A percentile compares a stretch with the other conserved stretches of the same genome.
phyloP scores from a whole-genome alignment of 2,888 invertebrate genomes.

The Branchellion lobata region DNA sequence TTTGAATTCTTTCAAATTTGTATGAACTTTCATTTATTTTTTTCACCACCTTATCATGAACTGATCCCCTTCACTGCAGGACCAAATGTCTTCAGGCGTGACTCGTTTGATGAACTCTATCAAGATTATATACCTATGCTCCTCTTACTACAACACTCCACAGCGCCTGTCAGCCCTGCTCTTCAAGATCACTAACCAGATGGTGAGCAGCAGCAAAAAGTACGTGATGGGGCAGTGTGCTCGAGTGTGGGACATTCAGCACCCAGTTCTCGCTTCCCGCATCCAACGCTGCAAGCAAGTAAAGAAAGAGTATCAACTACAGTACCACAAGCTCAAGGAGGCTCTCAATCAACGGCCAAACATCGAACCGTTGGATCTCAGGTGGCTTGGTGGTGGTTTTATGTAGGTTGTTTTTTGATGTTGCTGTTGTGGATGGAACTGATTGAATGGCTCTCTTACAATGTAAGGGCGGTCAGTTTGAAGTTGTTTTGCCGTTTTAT shows the following conservation, averaged over 20 bases:
- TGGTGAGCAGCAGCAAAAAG: slow-evolving; percentile 92
- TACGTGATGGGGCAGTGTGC: slow-evolving; percentile 75
- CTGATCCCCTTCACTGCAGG: slow-evolving; percentile 61
- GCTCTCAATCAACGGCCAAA: slow-evolving; percentile 71
- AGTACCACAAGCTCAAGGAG: slow-evolving; percentile 71
- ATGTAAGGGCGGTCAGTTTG: too few species aligned
- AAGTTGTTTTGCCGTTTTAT: too few species aligned
- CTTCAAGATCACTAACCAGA: slow-evolving; percentile 97
- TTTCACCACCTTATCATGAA: neutral
- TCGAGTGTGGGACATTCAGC: slow-evolving; percentile 87
- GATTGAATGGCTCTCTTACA: too few species aligned
- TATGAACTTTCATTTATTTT: too few species aligned
- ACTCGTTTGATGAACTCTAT: slow-evolving; percentile 86
- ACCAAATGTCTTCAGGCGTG: slow-evolving; percentile 84
- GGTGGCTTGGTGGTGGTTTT: slow-evolving; percentile 55
- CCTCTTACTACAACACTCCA: slow-evolving; percentile 93
- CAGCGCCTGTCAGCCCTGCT: slow-evolving; percentile 92
- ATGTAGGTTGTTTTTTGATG: neutral
- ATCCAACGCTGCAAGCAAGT: slow-evolving; percentile 84
- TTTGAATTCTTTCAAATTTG: too few species aligned
- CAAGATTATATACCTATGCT: slow-evolving; percentile 86
- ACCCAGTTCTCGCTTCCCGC: slow-evolving; percentile 67
- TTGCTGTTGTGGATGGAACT: neutral
- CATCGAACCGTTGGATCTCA: slow-evolving; percentile 81
- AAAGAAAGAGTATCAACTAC: slow-evolving; percentile 78